Base-by-base conservation (phyloP, 1,140 invertebrate species). In the Drosophila novamexicana region DNA sequence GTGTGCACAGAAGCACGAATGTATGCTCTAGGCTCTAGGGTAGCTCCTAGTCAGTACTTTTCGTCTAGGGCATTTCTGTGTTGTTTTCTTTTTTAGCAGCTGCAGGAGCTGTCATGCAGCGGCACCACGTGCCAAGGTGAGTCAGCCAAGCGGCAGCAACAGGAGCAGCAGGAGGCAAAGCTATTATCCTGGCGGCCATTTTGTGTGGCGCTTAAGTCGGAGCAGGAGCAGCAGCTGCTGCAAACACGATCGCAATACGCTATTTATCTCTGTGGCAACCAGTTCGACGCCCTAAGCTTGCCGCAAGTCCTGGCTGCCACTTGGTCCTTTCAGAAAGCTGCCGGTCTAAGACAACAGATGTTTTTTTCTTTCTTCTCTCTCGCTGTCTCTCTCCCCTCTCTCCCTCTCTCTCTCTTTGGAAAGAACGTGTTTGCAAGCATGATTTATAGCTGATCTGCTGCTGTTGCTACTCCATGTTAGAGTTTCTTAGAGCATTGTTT, bases 341-440 rank as follows among this genome's bases (percentile, higher is more conserved):
- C 59, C 73, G 44, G 54, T 42, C 14, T 57, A 74, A 74, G 76
- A 79, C 70, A 86, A 85, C 82, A 86, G 82, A 86, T 86, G 82
- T 86, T 86, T 81, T 34, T 29, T 62, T 62, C 70, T 56, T 67
- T 64, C 39, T 73, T 57, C 70, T 34, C 37, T 29, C 4, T 29
- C 22, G 3, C 22, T 29, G 4, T 29, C 4, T 29, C 22, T 29
- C 22, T 29, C 22, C 0, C 22, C 22, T 29, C 22, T 2, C 22
- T 22, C 22, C 2, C 22, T 22, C 22, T 22, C 22, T 29, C 22
- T 14, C 14, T 42, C 49, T 53, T 12, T 53, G 54, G 40, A 34
- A 62, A 64, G 79, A 88, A 88, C 83, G 84, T 88, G 83, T 88
- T 88, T 57, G 73, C 76, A 88, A 88, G 80, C 83, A 88, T 88